Evolutionary conservation across 2,113 vertebrate genomes (phyloP).

Genomic region (Atrichornis clamosus): DNA sequence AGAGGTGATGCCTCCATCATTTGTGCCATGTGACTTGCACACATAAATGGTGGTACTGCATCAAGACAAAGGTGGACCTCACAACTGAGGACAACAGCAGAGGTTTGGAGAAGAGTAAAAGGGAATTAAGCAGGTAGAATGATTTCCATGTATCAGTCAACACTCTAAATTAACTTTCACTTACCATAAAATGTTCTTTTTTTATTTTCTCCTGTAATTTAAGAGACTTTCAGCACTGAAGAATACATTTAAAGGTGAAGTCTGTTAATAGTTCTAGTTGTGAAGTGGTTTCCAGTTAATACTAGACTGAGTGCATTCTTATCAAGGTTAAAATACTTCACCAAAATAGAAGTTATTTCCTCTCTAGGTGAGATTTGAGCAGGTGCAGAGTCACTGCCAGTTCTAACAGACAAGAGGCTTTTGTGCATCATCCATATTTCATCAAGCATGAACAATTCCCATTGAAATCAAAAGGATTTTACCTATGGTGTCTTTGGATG

Average conservation of each 20-base stretch:
- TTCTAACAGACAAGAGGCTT: not conserved
- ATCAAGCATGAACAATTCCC: not conserved
- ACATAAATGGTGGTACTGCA: not conserved
- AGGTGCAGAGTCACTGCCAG: not conserved
- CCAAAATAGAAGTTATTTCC: not conserved
- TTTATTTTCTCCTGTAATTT: not conserved
- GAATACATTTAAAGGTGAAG: not conserved
- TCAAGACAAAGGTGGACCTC: not conserved
- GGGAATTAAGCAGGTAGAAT: not conserved
- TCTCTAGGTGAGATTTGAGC: not conserved
- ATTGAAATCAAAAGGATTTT: not conserved
- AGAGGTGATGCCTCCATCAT: not conserved
- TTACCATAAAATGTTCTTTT: fast-evolving
- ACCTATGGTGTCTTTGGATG: not conserved
- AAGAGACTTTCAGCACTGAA: not conserved
- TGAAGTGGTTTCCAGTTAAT: not conserved
- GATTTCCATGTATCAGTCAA: not conserved
- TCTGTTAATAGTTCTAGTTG: not conserved
- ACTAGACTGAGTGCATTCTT: not conserved
- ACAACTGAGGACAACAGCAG: not conserved
- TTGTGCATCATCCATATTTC: not conserved
- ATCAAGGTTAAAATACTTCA: not conserved
- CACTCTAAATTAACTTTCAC: not conserved
- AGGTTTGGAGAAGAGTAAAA: not conserved
- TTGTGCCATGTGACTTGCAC: not conserved